These are phyloP conservation scores for Pristionchus mayeri DNA, from an alignment of 2,888 invertebrate genomes.

Conservation along the genomic window DNA sequence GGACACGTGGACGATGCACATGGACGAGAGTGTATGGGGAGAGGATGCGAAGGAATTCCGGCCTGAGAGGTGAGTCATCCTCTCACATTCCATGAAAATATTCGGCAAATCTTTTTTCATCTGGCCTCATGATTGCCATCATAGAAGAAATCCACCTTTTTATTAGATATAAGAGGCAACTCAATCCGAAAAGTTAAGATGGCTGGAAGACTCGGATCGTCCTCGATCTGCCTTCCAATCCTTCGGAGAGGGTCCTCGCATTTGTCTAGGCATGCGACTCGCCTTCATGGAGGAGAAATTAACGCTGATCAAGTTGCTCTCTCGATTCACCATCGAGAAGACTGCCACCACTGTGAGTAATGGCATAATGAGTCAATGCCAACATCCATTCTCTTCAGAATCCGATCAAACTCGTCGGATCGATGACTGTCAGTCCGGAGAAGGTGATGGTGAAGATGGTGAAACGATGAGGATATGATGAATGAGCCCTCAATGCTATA, in stretches of 20 bases:
- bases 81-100: too few species aligned
- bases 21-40: slow-evolving; percentile 39
- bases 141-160: neutral
- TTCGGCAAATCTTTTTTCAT: neutral
- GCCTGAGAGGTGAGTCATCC: neutral
- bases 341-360: neutral
- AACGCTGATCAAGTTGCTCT: neutral
- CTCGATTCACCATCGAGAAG: neutral
- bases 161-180: neutral
- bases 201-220: neutral
- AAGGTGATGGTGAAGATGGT: slow-evolving; percentile 23
- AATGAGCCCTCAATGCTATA: too few species aligned
- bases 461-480: neutral
- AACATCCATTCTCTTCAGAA: neutral
- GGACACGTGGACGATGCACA: slow-evolving; percentile 38
- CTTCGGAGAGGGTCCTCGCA: neutral
- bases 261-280: neutral
- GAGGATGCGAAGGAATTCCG: slow-evolving; percentile 36
- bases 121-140: neutral
- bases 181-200: neutral
- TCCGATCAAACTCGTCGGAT: slow-evolving; percentile 27
- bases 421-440: neutral
- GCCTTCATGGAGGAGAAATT: neutral
- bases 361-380: too few species aligned
- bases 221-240: neutral